Evolutionary conservation across 2,113 vertebrate genomes (phyloP).

Genomic region (Pachyramphus minor): DNA sequence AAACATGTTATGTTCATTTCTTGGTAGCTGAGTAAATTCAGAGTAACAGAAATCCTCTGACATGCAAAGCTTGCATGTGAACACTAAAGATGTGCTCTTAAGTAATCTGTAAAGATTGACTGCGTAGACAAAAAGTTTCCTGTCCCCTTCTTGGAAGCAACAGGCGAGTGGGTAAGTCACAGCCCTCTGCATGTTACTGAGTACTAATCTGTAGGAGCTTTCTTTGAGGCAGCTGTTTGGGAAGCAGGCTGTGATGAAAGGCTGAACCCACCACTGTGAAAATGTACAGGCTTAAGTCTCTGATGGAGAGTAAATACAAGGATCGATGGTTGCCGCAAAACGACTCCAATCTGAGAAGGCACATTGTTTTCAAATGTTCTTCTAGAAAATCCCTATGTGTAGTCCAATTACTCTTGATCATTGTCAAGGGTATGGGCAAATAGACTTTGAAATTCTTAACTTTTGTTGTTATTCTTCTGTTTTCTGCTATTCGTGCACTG

Average conservation of each 20-base stretch:
- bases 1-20: background rate
- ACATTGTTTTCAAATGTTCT: background rate
- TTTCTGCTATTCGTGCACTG: background rate
- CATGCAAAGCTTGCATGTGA: background rate
- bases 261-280: background rate
- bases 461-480: background rate
- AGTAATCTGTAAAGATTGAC: background rate
- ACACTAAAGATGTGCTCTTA: background rate
- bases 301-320: background rate
- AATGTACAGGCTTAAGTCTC: background rate
- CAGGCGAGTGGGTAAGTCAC: rapidly evolving
- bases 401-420: background rate
- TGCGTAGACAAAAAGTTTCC: background rate
- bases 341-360: background rate
- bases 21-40: background rate
- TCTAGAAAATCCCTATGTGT: background rate
- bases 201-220: background rate
- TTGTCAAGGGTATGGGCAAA: background rate
- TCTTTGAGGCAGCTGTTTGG: background rate
- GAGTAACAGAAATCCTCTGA: background rate
- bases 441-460: background rate
- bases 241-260: background rate
- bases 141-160: background rate
- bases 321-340: background rate
- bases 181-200: background rate